Conservation (phyloP, 1,140 invertebrate genomes). For the Microplitis mediator region DNA sequence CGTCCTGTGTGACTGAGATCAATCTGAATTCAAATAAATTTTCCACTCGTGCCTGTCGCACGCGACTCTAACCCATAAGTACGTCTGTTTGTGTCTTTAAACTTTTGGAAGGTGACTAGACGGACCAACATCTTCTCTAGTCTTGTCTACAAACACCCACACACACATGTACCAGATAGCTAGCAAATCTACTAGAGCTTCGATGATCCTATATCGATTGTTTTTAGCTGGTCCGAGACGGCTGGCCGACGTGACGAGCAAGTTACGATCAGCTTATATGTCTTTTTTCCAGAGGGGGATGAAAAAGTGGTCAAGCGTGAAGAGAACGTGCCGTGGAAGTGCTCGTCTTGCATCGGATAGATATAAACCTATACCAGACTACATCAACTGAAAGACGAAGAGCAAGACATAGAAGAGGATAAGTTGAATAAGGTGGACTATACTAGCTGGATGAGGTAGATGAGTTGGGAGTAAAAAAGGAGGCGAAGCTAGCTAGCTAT, state of each 20-base stretch:
- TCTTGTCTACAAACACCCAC: no score
- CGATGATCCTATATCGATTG: slow-evolving; percentile 14
- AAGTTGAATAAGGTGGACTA: not conserved
- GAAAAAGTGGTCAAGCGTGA: slow-evolving; percentile 4
- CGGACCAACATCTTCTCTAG: no score
- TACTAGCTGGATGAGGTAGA: not conserved
- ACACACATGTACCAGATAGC: not conserved
- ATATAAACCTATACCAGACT: no score
- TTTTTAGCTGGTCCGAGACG: slow-evolving; percentile 1
- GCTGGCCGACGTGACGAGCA: slow-evolving; percentile 7
- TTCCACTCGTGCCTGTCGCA: slow-evolving; percentile 1
- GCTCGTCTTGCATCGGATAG: slow-evolving; percentile 39
- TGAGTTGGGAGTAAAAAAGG: slow-evolving; percentile 11
- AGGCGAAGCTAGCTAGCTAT: slow-evolving; percentile 17
- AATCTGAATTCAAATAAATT: slow-evolving; percentile 12
- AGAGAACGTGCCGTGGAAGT: slow-evolving; percentile 18
- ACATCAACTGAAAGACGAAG: no score
- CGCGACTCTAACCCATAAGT: not conserved
- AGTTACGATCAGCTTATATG: not conserved
- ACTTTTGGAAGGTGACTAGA: no score
- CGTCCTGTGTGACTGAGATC: slow-evolving; percentile 22
- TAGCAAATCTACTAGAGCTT: not conserved
- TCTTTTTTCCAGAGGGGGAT: not conserved
- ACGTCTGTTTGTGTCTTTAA: no score
- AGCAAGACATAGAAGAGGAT: no score